Percentiles rank a stretch among this genome's conserved stretches.
These are phyloP conservation scores for Zhengitettix transpicula DNA, from an alignment of 2,888 invertebrate genomes.

Conservation along the genomic window DNA sequence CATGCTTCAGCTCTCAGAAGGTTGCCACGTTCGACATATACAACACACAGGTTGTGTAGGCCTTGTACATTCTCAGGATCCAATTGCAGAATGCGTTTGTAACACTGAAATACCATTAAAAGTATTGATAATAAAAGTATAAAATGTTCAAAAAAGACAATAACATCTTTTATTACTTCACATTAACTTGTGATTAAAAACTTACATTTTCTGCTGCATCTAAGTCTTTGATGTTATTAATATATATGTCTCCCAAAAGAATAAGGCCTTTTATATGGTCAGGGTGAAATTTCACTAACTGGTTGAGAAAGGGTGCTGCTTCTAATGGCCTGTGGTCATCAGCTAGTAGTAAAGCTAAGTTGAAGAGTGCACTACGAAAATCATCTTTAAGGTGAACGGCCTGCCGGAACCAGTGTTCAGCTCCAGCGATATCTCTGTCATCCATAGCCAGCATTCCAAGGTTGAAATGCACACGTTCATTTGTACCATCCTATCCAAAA, in stretches of 20 bases:
- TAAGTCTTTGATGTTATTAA: conserved; percentile 85
- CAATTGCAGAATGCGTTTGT: conserved; percentile 67
- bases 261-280: conserved; percentile 90
- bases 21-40: conserved; percentile 81
- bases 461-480: conserved; percentile 88
- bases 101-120: conserved; percentile 56
- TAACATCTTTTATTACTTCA: not conserved
- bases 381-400: conserved; percentile 76
- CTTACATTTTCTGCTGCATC: conserved; percentile 85
- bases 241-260: conserved; percentile 86
- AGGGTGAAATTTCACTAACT: conserved; percentile 77
- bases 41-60: conserved; percentile 89
- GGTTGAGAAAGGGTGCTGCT: conserved; percentile 82
- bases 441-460: conserved; percentile 95
- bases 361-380: conserved; percentile 87
- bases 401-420: conserved; percentile 73
- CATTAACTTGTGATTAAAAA: conserved; percentile 12
- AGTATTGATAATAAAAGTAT: not conserved
- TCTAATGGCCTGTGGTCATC: conserved; percentile 78
- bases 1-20: conserved; percentile 73
- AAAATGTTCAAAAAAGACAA: not conserved
- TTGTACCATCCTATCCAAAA: conserved; percentile 39
- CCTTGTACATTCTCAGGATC: conserved; percentile 89
- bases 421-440: conserved; percentile 71
- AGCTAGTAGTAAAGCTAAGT: conserved; percentile 75